Evolutionary conservation across 2,113 vertebrate genomes (phyloP).

Genomic region (Lophochroa leadbeateri): DNA sequence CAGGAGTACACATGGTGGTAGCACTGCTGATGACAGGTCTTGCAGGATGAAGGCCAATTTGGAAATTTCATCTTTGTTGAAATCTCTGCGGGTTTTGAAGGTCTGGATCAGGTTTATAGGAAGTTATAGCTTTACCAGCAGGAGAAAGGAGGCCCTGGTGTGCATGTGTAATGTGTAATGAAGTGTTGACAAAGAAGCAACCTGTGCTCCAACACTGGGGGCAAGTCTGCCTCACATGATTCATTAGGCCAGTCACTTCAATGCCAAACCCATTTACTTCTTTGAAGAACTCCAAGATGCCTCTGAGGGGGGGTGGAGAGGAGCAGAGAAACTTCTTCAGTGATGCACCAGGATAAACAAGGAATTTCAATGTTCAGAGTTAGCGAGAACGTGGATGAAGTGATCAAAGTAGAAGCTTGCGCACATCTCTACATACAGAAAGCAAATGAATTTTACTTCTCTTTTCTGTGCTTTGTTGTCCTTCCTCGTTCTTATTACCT

Average conservation of each 20-base stretch:
- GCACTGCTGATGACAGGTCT: not conserved
- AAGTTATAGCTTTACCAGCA: not conserved
- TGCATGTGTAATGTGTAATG: not conserved
- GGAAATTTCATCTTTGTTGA: not conserved
- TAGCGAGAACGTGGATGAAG: not conserved
- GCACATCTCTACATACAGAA: not conserved
- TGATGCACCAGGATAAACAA: not conserved
- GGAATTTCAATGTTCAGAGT: not conserved
- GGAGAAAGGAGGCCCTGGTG: not conserved
- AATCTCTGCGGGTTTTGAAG: not conserved
- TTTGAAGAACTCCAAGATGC: not conserved
- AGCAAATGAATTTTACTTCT: not conserved
- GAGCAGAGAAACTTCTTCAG: not conserved
- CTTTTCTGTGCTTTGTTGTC: not conserved
- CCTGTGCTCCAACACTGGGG: not conserved
- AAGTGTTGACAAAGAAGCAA: not conserved
- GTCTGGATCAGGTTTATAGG: not conserved
- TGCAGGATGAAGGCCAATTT: not conserved
- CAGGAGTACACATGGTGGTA: not conserved
- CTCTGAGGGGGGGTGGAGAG: not conserved
- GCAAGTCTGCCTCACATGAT: not conserved
- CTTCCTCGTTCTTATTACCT: not conserved
- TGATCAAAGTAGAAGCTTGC: not conserved
- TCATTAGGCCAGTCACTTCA: not conserved
- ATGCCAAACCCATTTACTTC: not conserved